Evolutionary conservation across 2,797 vertebrate genomes (phyloP).

Genomic region (Mormyrus proboscirostris): DNA sequence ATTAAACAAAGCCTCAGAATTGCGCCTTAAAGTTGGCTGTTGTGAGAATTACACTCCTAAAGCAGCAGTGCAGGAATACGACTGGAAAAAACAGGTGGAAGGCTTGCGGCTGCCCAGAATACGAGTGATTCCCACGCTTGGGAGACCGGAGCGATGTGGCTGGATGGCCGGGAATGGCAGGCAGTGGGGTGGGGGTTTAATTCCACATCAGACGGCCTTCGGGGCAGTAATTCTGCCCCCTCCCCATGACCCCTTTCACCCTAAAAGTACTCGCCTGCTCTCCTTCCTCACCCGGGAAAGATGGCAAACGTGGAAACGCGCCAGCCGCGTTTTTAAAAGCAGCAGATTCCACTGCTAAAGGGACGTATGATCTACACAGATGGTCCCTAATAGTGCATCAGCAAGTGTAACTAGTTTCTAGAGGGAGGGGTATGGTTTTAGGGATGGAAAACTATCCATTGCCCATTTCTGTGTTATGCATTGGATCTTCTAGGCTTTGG

Average conservation of each 20-base stretch:
- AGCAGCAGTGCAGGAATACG: neutral
- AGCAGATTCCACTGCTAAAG: neutral
- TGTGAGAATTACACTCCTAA: neutral
- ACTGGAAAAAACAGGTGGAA: neutral
- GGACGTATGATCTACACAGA: neutral
- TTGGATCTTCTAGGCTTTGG: neutral
- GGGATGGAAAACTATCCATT: neutral
- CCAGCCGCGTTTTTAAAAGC: neutral
- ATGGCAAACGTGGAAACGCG: neutral
- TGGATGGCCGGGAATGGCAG: neutral
- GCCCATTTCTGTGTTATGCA: neutral
- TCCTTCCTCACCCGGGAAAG: neutral
- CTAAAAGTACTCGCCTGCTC: neutral
- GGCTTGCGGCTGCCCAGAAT: neutral
- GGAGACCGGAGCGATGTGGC: neutral
- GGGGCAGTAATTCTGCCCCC: constrained; percentile 18
- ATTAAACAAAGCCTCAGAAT: neutral
- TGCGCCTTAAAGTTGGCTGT: neutral
- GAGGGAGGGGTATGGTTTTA: neutral
- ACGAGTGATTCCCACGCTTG: neutral
- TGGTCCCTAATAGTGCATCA: neutral
- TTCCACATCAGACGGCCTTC: constrained; percentile 1
- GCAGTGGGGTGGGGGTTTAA: neutral
- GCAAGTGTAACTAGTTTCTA: neutral
- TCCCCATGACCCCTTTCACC: neutral